phyloP scores from a whole-genome alignment of 2,888 invertebrate species.

The Autographa pulchrina region DNA sequence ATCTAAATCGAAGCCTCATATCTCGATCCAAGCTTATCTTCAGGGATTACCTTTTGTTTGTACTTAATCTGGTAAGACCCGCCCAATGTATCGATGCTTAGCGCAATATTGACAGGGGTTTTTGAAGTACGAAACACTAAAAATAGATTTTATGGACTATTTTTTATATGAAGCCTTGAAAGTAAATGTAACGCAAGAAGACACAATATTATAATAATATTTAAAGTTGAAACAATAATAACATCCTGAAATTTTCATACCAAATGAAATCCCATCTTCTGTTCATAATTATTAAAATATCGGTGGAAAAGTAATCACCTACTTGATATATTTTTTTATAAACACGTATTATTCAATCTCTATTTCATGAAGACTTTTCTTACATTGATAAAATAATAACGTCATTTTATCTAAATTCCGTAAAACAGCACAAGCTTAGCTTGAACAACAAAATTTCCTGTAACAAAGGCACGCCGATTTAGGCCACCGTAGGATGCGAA shows the following conservation, averaged over 20 bases:
- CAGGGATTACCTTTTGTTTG: neutral
- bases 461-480: constrained; percentile 41
- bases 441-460: constrained; percentile 16
- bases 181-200: too few species aligned
- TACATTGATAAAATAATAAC: neutral
- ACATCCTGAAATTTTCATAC: too few species aligned
- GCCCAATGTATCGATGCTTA: neutral
- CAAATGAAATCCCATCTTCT: too few species aligned
- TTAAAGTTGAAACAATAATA: too few species aligned
- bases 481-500: constrained; percentile 34
- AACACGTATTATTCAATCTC: too few species aligned
- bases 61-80: neutral
- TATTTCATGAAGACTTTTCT: too few species aligned
- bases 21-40: neutral
- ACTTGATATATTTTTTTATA: too few species aligned
- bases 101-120: neutral
- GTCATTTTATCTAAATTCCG: neutral
- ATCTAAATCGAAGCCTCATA: neutral
- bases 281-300: too few species aligned
- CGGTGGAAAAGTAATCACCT: too few species aligned
- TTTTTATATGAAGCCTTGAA: too few species aligned
- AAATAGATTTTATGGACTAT: too few species aligned
- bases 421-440: neutral
- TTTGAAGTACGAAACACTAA: neutral
- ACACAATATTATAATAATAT: too few species aligned